Base-by-base conservation (phyloP, 2,888 invertebrate species). In the Caradrina kadenii region DNA sequence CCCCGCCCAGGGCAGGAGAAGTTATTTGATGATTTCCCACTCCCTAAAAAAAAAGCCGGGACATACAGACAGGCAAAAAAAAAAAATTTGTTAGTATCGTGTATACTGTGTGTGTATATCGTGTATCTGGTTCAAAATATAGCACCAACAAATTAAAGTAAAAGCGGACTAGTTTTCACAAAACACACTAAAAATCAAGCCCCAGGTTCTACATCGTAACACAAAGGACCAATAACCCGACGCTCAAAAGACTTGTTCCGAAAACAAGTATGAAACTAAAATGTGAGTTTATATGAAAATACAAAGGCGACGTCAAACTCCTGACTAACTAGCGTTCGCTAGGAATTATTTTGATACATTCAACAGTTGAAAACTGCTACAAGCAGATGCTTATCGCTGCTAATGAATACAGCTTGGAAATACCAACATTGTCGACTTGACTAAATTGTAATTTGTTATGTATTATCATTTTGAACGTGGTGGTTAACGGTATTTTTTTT, bases 241-340 rank as follows among this genome's bases (percentile, higher is more conserved):
- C 21, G 22, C 42, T 63, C 45, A 60, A 75, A 77, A 56, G 52
- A 75, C 63, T 56, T 63, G 59, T 75, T 55, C 35, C 17, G 50
- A 73, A 69, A 73, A 65, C 65, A 26, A 73, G 55, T 55, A 60
- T 56, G 10, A 19, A 54, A 56, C 55, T 53, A 15, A 63, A 80
- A 54, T 58, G 15, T 53, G 45, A 50, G 58, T 75, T 60, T 50
- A 48, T 52, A 66, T 54, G 19, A 26, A 35, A 59, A 64, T 49
- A 56, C 55, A 63, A 63, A 39, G 19, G 45, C 22, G 19, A 17
- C 15, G 35, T 21, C n/a, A 4, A 2, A 22, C 39, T 50, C 31
- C 21, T 39, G 7, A 13, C 48, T 55, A 70, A 63, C 39, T 42
- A 59, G 61, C 11, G 26, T 59, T 68, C 31, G 49, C 60, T 55